phyloP scores from a whole-genome alignment of 2,888 invertebrate genomes.

The Rhopalosiphum nymphaeae region DNA sequence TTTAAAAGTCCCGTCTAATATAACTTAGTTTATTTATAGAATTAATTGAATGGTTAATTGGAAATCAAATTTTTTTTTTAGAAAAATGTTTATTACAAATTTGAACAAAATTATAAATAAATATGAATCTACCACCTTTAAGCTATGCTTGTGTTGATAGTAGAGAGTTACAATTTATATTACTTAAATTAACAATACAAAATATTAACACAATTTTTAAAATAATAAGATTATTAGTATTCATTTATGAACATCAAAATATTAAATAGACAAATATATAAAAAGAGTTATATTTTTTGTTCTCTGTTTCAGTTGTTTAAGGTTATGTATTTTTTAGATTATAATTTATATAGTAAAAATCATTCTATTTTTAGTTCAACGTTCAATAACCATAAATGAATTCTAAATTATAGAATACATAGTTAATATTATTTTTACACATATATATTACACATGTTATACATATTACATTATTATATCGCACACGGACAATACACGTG shows the following conservation, averaged over 20 bases:
- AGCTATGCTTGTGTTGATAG: too few species aligned
- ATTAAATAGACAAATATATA: too few species aligned
- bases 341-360: not conserved
- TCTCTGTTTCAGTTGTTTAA: not conserved
- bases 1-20: not conserved
- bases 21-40: not conserved
- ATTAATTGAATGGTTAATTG: not conserved
- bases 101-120: too few species aligned
- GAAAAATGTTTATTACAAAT: too few species aligned
- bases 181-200: too few species aligned
- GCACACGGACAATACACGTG: not conserved
- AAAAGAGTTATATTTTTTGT: not conserved
- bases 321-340: not conserved
- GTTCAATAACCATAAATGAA: not conserved
- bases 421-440: not conserved
- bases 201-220: too few species aligned
- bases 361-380: not conserved
- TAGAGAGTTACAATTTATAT: too few species aligned
- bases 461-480: not conserved
- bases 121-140: too few species aligned
- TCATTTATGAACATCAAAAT: too few species aligned
- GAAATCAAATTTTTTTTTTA: too few species aligned
- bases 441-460: not conserved
- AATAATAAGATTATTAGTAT: too few species aligned
- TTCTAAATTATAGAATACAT: not conserved